Base-by-base conservation (phyloP, 2,888 invertebrate genomes). In the Harpalus rubripes region DNA sequence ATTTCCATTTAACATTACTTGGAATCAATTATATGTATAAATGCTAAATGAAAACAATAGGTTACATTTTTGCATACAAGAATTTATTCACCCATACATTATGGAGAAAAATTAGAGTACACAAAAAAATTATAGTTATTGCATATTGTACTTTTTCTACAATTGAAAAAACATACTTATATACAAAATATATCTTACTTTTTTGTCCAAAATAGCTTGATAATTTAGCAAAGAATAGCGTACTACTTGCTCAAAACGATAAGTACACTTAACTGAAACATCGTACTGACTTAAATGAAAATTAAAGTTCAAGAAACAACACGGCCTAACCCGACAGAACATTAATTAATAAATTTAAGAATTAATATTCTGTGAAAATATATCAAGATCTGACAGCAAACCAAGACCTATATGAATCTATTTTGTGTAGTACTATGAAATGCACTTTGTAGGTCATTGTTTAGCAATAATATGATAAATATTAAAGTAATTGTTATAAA, bases 311-410 rank as follows among this genome's bases (percentile, higher is more conserved):
- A 65, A 52, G 84, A 63, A 78, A 84, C 12, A 84, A 74, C 83
- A 83, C 16, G 76, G 76, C 41, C 39, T 44, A 76, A 76, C 65
- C 41, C 32, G 84, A 65, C 52, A 44, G 7, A 12, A 65, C 84
- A 84, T 84, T 84, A 84, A 84, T 84, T 84, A 84, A 78, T 84
- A 84, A 84, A 84, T 22, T 84, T 78, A 76, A 15, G 65, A 65
- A 63, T 78, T 52, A 84, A 78, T 78, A 58, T 81, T 81, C 22
- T 52, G 78, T 16, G 65, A 78, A 76, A 74, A 83, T 68, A 74
- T 41, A 61, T 59, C 78, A 56, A 78, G 78, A 78, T 63, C 44
- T 84, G 84, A 78, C 84, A 84, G 61, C 65, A 41, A 76, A 84
- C 78, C 65, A 78, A 74, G 44, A 44, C 72, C 72, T 74, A 44